Percentiles rank a stretch among this genome's conserved stretches.
These are phyloP conservation scores for Agrotis ipsilon DNA, from an alignment of 2,888 invertebrate species.

Conservation along the genomic window DNA sequence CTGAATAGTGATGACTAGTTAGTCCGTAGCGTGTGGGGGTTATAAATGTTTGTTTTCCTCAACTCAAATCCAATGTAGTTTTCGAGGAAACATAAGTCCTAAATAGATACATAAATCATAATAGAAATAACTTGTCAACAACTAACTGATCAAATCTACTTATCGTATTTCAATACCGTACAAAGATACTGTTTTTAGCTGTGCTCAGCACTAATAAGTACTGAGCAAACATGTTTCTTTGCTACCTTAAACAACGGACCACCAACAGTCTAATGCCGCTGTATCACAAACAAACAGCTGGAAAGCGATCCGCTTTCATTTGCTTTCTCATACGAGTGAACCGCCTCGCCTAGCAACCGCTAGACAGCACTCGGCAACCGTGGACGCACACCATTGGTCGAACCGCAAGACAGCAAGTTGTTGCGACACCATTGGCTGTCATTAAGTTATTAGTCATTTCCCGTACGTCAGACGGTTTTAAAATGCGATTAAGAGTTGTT, in stretches of 20 bases:
- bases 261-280: conserved; percentile 31
- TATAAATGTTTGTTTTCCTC: conserved; percentile 39
- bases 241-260: conserved; percentile 40
- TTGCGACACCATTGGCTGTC: conserved; percentile 52
- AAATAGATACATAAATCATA: conserved; percentile 1
- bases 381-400: conserved; percentile 65
- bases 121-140: conserved; percentile 15
- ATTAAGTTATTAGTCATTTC: conserved; percentile 64
- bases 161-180: conserved; percentile 24
- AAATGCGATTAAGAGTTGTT: conserved; percentile 41
- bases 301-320: conserved; percentile 86
- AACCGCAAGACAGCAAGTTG: conserved; percentile 53
- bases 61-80: conserved; percentile 14
- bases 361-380: conserved; percentile 44
- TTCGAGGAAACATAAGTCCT: conserved; percentile 26
- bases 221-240: conserved; percentile 10
- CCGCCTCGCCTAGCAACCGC: conserved; percentile 69
- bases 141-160: conserved; percentile 16
- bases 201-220: conserved; percentile 1
- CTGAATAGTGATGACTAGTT: conserved; percentile 43
- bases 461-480: conserved; percentile 45
- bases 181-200: neutral
- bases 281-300: conserved; percentile 66
- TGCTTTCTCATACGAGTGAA: conserved; percentile 80
- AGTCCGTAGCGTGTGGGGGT: conserved; percentile 14